Evolutionary conservation across 1,140 invertebrate genomes (phyloP).

Genomic region (Drosophila guanche): DNA sequence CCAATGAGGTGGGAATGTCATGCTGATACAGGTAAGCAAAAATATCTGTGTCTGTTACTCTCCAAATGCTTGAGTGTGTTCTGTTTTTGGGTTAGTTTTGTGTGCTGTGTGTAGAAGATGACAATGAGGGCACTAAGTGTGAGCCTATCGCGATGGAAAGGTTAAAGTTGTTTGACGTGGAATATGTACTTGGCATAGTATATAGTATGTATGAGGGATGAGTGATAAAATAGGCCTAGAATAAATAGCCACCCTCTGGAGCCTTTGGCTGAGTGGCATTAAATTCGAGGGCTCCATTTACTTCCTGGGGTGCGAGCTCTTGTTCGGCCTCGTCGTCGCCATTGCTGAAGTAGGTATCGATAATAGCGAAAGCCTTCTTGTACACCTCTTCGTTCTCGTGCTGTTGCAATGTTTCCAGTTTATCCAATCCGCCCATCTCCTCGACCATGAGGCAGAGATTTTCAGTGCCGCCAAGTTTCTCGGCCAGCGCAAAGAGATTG

Average conservation of each 20-base stretch:
- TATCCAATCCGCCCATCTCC: conserved; percentile 95
- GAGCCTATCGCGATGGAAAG: conserved; percentile 53
- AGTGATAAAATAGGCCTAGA: conserved; percentile 45
- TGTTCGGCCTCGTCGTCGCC: conserved; percentile 84
- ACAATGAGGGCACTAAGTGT: conserved; percentile 10
- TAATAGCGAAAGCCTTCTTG: conserved; percentile 90
- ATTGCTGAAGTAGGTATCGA: conserved; percentile 92
- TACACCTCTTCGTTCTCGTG: conserved; percentile 99
- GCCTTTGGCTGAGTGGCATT: conserved; percentile 71
- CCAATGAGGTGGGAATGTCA: neutral
- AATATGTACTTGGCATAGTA: conserved; percentile 12
- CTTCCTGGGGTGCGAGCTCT: conserved; percentile 78
- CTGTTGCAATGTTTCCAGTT: conserved; percentile 95
- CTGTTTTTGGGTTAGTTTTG: neutral
- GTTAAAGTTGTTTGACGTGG: conserved; percentile 13
- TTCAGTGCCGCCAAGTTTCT: conserved; percentile 90
- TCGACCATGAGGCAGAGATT: conserved; percentile 92
- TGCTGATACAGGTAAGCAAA: conserved; percentile 11
- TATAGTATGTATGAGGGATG: conserved; percentile 4
- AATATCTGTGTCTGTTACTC: conserved; percentile 8
- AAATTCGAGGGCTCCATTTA: conserved; percentile 77
- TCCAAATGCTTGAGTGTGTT: conserved; percentile 15
- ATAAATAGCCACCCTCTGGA: conserved; percentile 77
- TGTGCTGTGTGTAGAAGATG: conserved; percentile 1
- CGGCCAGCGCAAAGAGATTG: conserved; percentile 89